A percentile compares a stretch with the other conserved stretches of the same genome.
These are phyloP conservation scores for Dromas ardeola DNA, from an alignment of 2,113 vertebrate species.

Conservation along the genomic window DNA sequence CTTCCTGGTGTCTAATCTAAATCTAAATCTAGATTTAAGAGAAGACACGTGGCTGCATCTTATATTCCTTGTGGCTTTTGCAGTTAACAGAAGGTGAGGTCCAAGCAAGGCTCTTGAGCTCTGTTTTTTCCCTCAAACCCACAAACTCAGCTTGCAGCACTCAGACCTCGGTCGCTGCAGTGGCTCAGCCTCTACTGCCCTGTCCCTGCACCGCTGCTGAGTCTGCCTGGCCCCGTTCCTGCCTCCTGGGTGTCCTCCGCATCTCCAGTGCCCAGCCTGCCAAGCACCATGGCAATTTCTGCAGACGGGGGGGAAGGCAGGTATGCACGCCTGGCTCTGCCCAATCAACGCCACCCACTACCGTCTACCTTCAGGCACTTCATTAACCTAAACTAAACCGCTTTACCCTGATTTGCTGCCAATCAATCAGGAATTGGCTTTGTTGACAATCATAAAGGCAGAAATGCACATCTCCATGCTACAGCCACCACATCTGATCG, in stretches of 20 bases:
- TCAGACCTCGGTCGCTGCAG: rapidly evolving
- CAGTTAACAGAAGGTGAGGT: neutral
- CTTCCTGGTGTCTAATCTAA: neutral
- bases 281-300: neutral
- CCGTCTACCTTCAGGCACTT: neutral
- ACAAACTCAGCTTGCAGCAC: neutral
- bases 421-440: neutral
- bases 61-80: neutral
- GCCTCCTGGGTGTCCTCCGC: rapidly evolving
- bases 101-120: neutral
- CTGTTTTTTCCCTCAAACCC: neutral
- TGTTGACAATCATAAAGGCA: neutral
- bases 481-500: neutral
- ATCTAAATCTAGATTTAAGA: neutral
- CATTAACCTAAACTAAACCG: neutral
- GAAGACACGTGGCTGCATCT: neutral
- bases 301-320: neutral
- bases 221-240: neutral
- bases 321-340: neutral
- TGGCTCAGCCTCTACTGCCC: neutral
- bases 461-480: neutral
- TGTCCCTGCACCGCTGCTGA: neutral
- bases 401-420: neutral
- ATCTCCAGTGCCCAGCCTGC: neutral
- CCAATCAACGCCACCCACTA: neutral